Evolutionary conservation across 2,888 invertebrate species (phyloP).

Genomic region (Corbicula japonica): DNA sequence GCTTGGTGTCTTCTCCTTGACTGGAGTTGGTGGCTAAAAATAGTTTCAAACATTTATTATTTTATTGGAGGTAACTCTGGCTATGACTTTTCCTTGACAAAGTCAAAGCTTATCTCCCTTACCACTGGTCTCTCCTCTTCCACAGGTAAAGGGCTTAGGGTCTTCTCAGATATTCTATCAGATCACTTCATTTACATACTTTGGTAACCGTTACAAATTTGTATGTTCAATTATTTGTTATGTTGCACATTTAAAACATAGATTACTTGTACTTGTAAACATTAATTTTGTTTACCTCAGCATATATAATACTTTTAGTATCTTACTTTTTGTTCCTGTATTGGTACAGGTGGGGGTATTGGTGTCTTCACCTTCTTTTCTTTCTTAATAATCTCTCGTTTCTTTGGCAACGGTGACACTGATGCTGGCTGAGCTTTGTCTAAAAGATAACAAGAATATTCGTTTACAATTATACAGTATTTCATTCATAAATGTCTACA

Average conservation of each 20-base stretch:
- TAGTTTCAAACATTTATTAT: too few relatives aligned
- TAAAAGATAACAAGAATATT: too few relatives aligned
- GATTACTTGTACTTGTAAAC: too few relatives aligned
- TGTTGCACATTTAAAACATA: too few relatives aligned
- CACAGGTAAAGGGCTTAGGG: constrained; percentile 45
- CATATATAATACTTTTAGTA: too few relatives aligned
- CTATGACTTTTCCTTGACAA: constrained; percentile 42
- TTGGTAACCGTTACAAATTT: too few relatives aligned
- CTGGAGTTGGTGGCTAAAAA: constrained; percentile 43
- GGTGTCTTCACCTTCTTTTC: constrained; percentile 46
- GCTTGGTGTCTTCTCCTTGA: constrained; percentile 45
- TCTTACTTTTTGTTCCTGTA: constrained; percentile 14
- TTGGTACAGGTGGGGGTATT: constrained; percentile 32
- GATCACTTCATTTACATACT: too few relatives aligned
- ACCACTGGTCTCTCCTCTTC: constrained; percentile 43
- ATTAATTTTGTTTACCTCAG: too few relatives aligned
- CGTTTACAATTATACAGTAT: too few relatives aligned
- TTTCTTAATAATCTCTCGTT: constrained; percentile 61
- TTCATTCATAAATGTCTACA: too few relatives aligned
- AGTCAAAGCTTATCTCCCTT: constrained; percentile 59
- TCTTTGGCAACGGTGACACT: constrained; percentile 29
- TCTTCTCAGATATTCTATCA: too few relatives aligned
- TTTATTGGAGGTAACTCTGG: constrained; percentile 68
- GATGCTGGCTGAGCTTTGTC: background rate
- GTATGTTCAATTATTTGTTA: too few relatives aligned